Base-by-base conservation (phyloP, 2,888 invertebrate species). In the Drosophila yooni region DNA sequence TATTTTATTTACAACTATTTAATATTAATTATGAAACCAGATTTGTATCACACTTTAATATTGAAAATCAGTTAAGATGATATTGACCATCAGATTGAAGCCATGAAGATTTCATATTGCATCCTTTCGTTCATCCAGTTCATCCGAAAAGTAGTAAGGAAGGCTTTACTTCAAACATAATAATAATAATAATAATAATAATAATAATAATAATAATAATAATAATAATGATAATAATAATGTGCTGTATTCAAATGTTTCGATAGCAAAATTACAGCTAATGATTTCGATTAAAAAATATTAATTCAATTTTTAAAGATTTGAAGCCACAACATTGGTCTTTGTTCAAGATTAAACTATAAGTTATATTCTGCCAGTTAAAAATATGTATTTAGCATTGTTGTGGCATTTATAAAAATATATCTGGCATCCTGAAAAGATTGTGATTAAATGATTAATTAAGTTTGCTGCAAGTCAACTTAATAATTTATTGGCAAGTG, bases 1-100 rank as follows among this genome's bases (percentile, higher is more conserved):
- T 25, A 3, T 18, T 50, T 27, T 18, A 10, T 13, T n/a, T 50
- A 50, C 18, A 11, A 10, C n/a, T n/a, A n/a, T n/a, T 10, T 2
- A n/a, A 0, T 1, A n/a, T 10, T 10, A 10, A 40, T 4, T 40
- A 10, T 40, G 10, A n/a, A 10, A 1, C 0, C n/a, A n/a, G n/a
- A 10, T 40, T n/a, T 4, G 2, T 10, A 2, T 40, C 4, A 10
- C 38, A 10, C 3, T n/a, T 10, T n/a, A 38, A 43, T 21, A n/a
- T 43, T 7, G 13, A 1, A 21, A 13, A 43, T 13, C 21, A 21
- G 21, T 21, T 21, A 21, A 46, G 21, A 21, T 21, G 7, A 21
- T 46, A 7, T 21, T 21, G 13, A 21, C 7, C 13, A 21, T 7
- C 46, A 13, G 21, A 46, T 13, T 21, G 13, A 46, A 13, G 36